These are phyloP conservation scores for Calephelis perditalis DNA, from an alignment of 2,888 invertebrate species.

Conservation along the genomic window DNA sequence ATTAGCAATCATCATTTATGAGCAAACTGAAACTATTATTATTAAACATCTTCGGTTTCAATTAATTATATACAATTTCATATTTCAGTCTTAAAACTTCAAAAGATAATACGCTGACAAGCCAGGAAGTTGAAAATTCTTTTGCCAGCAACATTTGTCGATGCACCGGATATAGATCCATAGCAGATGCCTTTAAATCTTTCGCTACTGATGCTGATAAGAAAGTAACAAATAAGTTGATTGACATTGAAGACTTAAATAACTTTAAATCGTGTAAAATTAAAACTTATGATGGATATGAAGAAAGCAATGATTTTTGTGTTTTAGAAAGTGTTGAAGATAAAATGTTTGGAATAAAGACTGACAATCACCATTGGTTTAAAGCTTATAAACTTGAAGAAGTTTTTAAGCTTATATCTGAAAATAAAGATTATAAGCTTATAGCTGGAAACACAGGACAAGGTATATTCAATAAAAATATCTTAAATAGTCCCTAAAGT, in stretches of 20 bases:
- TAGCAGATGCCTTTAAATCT: slow-evolving; percentile 87
- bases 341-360: slow-evolving; percentile 71
- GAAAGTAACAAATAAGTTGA: slow-evolving; percentile 64
- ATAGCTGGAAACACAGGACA: slow-evolving; percentile 86
- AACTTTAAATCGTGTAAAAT: slow-evolving; percentile 45
- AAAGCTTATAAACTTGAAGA: slow-evolving; percentile 67
- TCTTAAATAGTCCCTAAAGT: not conserved
- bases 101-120: slow-evolving; percentile 70
- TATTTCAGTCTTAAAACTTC: slow-evolving; percentile 65
- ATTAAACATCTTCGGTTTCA: too few species aligned
- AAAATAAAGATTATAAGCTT: slow-evolving; percentile 66
- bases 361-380: slow-evolving; percentile 63
- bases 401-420: slow-evolving; percentile 61
- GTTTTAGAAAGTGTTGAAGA: slow-evolving; percentile 41
- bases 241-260: slow-evolving; percentile 65
- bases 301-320: slow-evolving; percentile 40
- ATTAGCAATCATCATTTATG: too few species aligned
- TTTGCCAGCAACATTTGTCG: slow-evolving; percentile 89
- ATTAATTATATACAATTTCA: not conserved
- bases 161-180: slow-evolving; percentile 89
- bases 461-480: slow-evolving; percentile 60
- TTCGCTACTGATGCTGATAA: slow-evolving; percentile 80
- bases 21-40: too few species aligned
- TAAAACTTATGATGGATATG: slow-evolving; percentile 43
- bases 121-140: slow-evolving; percentile 84